Evolutionary conservation across 2,113 vertebrate genomes (phyloP), one percentile per base, ranked within the genome.

Genomic region (Ginglymostoma cirratum): DNA sequence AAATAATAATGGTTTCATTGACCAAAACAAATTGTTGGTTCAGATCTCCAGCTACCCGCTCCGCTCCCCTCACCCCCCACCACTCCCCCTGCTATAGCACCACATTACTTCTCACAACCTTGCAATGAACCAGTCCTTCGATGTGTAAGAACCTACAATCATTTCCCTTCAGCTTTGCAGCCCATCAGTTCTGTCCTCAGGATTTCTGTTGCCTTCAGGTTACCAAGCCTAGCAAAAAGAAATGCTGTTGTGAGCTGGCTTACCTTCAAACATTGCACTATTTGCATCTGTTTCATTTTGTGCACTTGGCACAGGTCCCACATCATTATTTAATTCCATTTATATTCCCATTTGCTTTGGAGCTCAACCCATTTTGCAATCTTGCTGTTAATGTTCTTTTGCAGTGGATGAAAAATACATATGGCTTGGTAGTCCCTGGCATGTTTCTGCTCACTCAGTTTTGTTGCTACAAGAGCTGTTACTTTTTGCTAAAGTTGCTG

Each of bases 211-310:
- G 34, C 61, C 24, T 93, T 93, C n/a, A 65, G 61, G 34, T 93
- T 61, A 23, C 89, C 89, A 66, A 34, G n/a, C 34, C 34, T 19
- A 66, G 34, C 87, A 66, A 66, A 66, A 93, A 93, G 87, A 17
- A 30, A 61, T 34, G 87, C 52, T 55, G 87, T 4, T 90, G 34
- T 21, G 34, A 93, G 61, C 61, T 93, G 55, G 89, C 89, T 61
- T 93, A 55, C 89, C 89, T 93, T 93, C 89, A 93, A 61, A 93
- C 89, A 66, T 66, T 93, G 61, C 55, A 93, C 61, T 61, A 93
- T 93, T 93, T 93, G 89, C 89, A 93, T 93, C 61, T 93, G 89
- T 93, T 93, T 61, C 34, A 93, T 93, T 93, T n/a, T 93, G 89
- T 38, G 89, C 89, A 38, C n/a, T 93, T 93, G 89, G 89, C 89